Evolutionary conservation across 2,888 invertebrate species (phyloP).

Genomic region (Epistrophe grossulariae): DNA sequence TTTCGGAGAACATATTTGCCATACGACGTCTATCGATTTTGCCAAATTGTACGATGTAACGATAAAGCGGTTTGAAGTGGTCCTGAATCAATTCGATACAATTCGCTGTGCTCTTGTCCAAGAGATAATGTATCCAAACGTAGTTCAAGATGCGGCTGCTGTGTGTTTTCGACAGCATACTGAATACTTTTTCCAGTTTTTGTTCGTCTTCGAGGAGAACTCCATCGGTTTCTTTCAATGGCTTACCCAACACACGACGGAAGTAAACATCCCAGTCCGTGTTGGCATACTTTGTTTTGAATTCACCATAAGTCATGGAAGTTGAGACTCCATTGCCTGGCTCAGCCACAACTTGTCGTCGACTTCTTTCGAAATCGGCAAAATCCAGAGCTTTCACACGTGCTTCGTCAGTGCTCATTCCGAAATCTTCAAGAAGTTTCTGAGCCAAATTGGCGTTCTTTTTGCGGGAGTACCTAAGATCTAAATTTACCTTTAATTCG

Average conservation of each 20-base stretch:
- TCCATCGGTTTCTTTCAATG: conserved; percentile 78
- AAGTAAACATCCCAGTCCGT: conserved; percentile 82
- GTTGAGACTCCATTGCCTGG: conserved; percentile 12
- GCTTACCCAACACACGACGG: conserved; percentile 79
- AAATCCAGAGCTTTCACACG: conserved; percentile 81
- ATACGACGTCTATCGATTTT: conserved; percentile 79
- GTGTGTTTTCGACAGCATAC: conserved; percentile 79
- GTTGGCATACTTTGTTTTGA: conserved; percentile 78
- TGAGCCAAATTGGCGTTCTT: conserved; percentile 80
- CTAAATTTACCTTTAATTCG: conserved; percentile 78
- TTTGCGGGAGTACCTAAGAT: conserved; percentile 79
- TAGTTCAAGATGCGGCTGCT: conserved; percentile 80
- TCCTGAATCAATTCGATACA: conserved; percentile 79
- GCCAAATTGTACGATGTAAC: conserved; percentile 80
- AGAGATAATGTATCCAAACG: conserved; percentile 82
- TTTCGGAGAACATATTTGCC: conserved; percentile 80
- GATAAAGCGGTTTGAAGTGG: conserved; percentile 80
- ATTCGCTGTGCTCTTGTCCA: conserved; percentile 79
- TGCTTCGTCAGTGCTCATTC: conserved; percentile 79
- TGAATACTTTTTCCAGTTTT: conserved; percentile 79
- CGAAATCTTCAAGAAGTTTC: conserved; percentile 79
- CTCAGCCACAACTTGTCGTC: conserved; percentile 80
- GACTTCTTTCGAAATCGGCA: conserved; percentile 80
- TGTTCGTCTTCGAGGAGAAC: conserved; percentile 79
- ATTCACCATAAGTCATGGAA: conserved; percentile 78